Evolutionary conservation across 2,888 invertebrate genomes (phyloP).

Genomic region (Helicoverpa assulta): DNA sequence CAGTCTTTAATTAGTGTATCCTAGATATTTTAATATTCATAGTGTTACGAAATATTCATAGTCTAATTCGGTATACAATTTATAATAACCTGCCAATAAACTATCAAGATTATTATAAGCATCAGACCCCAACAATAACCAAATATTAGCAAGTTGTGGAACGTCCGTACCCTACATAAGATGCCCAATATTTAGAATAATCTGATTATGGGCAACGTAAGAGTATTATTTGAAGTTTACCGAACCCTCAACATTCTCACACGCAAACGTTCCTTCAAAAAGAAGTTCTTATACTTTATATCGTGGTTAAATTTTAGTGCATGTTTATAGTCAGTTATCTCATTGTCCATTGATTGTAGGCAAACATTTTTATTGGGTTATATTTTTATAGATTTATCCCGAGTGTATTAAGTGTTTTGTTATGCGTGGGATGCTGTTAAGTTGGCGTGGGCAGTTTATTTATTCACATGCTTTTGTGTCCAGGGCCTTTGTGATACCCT

Average conservation of each 20-base stretch:
- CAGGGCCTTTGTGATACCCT: slow-evolving; percentile 74
- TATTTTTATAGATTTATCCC: slow-evolving; percentile 83
- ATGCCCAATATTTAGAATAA: slow-evolving; percentile 40
- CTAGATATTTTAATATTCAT: neutral
- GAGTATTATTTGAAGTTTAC: slow-evolving; percentile 47
- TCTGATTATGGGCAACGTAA: slow-evolving; percentile 46
- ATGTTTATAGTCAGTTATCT: slow-evolving; percentile 70
- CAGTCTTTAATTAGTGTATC: neutral
- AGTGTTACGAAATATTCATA: neutral
- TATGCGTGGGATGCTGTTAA: slow-evolving; percentile 78
- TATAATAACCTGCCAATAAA: neutral
- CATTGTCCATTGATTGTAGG: slow-evolving; percentile 68
- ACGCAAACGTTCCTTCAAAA: slow-evolving; percentile 53
- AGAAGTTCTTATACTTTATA: slow-evolving; percentile 67
- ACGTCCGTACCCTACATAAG: slow-evolving; percentile 9
- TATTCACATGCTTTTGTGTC: slow-evolving; percentile 80
- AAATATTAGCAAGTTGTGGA: slow-evolving; percentile 10
- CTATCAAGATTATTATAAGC: slow-evolving; percentile 17
- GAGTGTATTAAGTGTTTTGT: slow-evolving; percentile 81
- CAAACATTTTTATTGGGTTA: slow-evolving; percentile 78
- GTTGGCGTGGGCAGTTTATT: slow-evolving; percentile 82
- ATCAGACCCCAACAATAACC: slow-evolving; percentile 32
- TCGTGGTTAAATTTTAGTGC: slow-evolving; percentile 60
- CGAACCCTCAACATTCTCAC: slow-evolving; percentile 47
- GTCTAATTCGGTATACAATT: neutral